Percentiles rank a stretch among this genome's conserved stretches.
Evolutionary conservation across 2,888 invertebrate genomes (phyloP).

Genomic region (Lasioglossum leucozonium): DNA sequence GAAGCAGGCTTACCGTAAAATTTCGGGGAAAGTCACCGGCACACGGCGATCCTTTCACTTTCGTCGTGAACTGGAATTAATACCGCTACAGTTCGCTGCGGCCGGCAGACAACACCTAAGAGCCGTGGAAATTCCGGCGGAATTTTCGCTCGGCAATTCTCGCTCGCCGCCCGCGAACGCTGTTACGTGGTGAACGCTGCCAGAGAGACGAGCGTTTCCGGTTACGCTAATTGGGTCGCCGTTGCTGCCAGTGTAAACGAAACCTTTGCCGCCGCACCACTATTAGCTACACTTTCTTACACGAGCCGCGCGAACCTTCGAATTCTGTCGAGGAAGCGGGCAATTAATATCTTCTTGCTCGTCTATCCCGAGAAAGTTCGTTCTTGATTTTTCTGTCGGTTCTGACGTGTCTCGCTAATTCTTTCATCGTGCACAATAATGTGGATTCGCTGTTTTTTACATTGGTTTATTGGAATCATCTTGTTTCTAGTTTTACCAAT

Average conservation of each 20-base stretch:
- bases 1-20: conserved; percentile 23
- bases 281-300: not conserved
- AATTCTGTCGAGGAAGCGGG: not conserved
- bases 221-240: conserved; percentile 3
- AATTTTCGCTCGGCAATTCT: conserved; percentile 14
- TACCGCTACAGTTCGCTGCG: conserved; percentile 27
- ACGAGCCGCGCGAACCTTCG: not conserved
- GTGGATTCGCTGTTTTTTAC: not conserved
- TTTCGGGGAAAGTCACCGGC: conserved; percentile 55
- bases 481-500: not conserved
- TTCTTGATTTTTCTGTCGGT: not conserved
- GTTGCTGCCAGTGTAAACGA: not conserved
- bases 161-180: not conserved
- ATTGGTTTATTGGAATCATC: not conserved
- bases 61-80: conserved; percentile 37
- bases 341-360: not conserved
- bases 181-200: conserved; percentile 1
- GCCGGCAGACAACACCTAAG: not conserved
- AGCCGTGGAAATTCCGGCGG: conserved; percentile 24
- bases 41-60: conserved; percentile 64
- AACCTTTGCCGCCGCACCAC: not conserved
- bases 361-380: not conserved
- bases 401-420: not conserved
- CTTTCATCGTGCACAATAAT: not conserved
- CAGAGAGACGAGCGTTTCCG: conserved; percentile 17